Base-by-base conservation (phyloP, 2,113 vertebrate genomes). In the Trichechus manatus region DNA sequence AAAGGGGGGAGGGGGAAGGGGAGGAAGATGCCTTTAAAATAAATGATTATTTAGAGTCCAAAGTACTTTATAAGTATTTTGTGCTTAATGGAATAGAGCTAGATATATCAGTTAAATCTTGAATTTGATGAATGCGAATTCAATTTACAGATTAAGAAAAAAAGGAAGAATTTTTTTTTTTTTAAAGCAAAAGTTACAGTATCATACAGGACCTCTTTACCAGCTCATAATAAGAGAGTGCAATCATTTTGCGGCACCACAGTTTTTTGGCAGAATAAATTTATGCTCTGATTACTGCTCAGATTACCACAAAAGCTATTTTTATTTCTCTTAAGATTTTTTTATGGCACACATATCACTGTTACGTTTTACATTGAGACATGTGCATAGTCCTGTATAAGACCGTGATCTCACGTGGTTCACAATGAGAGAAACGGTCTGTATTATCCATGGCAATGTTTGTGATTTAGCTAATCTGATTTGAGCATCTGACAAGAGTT, bases 231-330 rank as follows among this genome's bases (percentile, higher is more conserved):
- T 96, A 94, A 96, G 93, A 70, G 94, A 95, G 61, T 93, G 79
- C 33, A 47, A 0, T 95, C 36, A 87, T 95, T 87, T 91, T 88
- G 87, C 9, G 93, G 78, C 92, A 88, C 88, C 95, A 94, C 89
- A 86, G 66, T 97, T 96, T 98, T 97, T 97, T 97, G 94, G 95
- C 94, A 97, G 94, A 90, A 87, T 96, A 42, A 88, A 97, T 98
- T 97, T 97, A 97, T 98, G 96, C 97, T 98, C 96, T 23, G 59
- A 61, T 61, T 98, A 97, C 89, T 98, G 96, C 97, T 98, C 96
- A 6, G 59, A 61, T 61, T 98, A 97, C 89, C 96, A 85, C 96
- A 98, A 96, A 98, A 98, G 63, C 72, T 79, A 47, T 91, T 96
- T 97, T 89, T 96, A 68, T 85, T 47, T 92, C 59, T 90, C 6